These are phyloP conservation scores for Epinephelus coioides DNA, from an alignment of 2,797 vertebrate genomes.

Conservation along the genomic window DNA sequence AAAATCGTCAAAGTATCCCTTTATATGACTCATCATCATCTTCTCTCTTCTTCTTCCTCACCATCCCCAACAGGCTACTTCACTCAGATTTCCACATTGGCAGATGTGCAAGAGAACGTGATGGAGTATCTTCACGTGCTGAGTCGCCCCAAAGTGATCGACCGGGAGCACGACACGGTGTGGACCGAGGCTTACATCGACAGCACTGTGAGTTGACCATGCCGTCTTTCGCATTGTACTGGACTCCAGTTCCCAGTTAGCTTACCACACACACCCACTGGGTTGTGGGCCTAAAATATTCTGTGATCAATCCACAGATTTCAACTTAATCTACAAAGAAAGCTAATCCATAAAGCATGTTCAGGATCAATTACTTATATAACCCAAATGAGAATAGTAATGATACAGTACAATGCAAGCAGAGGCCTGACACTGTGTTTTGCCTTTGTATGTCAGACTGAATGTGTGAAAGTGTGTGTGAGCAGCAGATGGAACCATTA, in stretches of 20 bases:
- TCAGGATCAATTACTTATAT: constrained; percentile 8
- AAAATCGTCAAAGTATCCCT: too few relatives aligned
- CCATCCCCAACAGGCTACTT: constrained; percentile 90
- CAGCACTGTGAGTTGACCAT: constrained; percentile 92
- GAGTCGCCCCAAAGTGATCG: constrained; percentile 98
- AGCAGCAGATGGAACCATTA: constrained; percentile 94
- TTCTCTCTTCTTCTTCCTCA: not conserved
- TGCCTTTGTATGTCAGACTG: constrained; percentile 39
- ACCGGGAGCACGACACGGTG: constrained; percentile 96
- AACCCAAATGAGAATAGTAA: not conserved
- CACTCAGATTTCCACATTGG: constrained; percentile 97
- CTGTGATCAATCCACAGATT: not conserved
- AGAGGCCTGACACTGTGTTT: constrained; percentile 41
- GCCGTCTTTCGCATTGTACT: constrained; percentile 13
- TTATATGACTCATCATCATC: constrained; percentile 20
- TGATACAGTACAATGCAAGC: constrained; percentile 10
- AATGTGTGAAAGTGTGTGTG: constrained; percentile 53
- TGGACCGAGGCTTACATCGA: constrained; percentile 99
- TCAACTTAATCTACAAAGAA: not conserved
- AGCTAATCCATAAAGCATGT: not conserved
- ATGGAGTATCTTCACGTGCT: constrained; percentile 99
- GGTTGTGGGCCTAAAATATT: not conserved
- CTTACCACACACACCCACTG: not conserved
- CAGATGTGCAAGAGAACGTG: constrained; percentile 98
- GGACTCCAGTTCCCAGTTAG: not conserved